Evolutionary conservation across 2,888 invertebrate species (phyloP).

Genomic region (Petrolisthes manimaculis): DNA sequence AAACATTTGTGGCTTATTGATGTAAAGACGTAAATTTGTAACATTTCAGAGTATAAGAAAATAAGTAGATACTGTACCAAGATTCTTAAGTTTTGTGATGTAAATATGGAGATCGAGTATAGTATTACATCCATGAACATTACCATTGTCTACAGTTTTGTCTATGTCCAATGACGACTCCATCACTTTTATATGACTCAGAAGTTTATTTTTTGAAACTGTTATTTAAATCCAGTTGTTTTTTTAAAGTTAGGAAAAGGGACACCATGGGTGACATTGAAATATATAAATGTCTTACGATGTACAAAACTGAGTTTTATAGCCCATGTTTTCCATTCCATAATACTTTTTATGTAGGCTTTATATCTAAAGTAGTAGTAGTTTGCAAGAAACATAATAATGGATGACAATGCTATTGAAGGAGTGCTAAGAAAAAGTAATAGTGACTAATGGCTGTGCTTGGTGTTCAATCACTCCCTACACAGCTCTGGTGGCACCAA

Average conservation of each 20-base stretch:
- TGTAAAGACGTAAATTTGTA: background rate
- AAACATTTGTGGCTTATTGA: background rate
- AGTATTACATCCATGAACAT: conserved; percentile 34
- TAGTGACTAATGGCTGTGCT: too few relatives aligned
- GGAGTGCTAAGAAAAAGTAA: too few relatives aligned
- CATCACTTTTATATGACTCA: conserved; percentile 41
- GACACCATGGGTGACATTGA: conserved; percentile 44
- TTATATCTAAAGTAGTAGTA: too few relatives aligned
- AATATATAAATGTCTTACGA: conserved; percentile 46
- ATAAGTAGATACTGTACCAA: conserved; percentile 40
- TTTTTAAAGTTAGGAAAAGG: conserved; percentile 40
- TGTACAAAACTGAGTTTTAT: conserved; percentile 22
- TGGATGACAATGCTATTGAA: too few relatives aligned
- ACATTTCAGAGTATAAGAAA: conserved; percentile 28
- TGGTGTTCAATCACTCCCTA: too few relatives aligned
- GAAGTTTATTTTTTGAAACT: conserved; percentile 53
- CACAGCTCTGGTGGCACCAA: too few relatives aligned
- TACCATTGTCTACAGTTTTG: conserved; percentile 40
- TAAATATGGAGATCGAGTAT: conserved; percentile 33
- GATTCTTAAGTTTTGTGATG: conserved; percentile 32
- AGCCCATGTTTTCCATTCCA: background rate
- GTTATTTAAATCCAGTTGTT: conserved; percentile 41
- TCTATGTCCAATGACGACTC: conserved; percentile 37
- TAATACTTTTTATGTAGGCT: too few relatives aligned
- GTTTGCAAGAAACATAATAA: too few relatives aligned